Conservation (phyloP, 2,888 invertebrate species). For the Cepaea hortensis region DNA sequence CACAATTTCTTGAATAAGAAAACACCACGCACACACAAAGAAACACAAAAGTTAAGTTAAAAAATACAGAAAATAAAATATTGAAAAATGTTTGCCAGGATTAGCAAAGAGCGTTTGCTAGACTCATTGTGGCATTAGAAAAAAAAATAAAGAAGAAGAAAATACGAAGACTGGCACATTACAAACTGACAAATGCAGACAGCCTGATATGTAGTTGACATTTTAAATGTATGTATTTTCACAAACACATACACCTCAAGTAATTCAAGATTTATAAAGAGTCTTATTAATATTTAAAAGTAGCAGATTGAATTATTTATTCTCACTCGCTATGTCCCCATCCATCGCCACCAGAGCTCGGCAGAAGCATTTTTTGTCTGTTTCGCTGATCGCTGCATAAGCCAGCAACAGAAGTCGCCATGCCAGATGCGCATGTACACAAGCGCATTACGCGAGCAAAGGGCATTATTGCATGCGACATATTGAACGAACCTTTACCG, state of each 20-base stretch:
- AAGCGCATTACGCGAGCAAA: conserved; percentile 26
- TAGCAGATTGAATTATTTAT: conserved; percentile 17
- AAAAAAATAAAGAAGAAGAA: too few species aligned
- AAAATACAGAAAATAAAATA: too few species aligned
- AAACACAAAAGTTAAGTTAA: too few species aligned
- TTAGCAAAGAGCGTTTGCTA: too few species aligned
- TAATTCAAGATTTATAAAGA: background rate
- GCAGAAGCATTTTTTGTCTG: background rate
- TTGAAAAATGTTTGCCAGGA: too few species aligned
- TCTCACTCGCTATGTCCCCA: conserved; percentile 16
- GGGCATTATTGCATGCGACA: conserved; percentile 35
- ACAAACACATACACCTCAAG: background rate
- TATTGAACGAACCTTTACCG: conserved; percentile 38
- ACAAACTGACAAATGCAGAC: too few species aligned
- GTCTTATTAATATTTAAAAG: background rate
- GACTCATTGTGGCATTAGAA: too few species aligned
- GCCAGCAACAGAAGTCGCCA: conserved; percentile 22
- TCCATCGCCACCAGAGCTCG: conserved; percentile 2
- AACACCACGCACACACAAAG: too few species aligned
- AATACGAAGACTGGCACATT: too few species aligned
- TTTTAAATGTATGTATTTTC: background rate
- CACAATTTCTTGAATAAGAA: too few species aligned
- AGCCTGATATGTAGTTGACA: too few species aligned
- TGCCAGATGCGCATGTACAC: conserved; percentile 31
- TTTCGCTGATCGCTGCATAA: background rate